A percentile compares a stretch with the other conserved stretches of the same genome.
Evolutionary conservation across 2,888 invertebrate genomes (phyloP).

Genomic region (Syrista parreyssii): DNA sequence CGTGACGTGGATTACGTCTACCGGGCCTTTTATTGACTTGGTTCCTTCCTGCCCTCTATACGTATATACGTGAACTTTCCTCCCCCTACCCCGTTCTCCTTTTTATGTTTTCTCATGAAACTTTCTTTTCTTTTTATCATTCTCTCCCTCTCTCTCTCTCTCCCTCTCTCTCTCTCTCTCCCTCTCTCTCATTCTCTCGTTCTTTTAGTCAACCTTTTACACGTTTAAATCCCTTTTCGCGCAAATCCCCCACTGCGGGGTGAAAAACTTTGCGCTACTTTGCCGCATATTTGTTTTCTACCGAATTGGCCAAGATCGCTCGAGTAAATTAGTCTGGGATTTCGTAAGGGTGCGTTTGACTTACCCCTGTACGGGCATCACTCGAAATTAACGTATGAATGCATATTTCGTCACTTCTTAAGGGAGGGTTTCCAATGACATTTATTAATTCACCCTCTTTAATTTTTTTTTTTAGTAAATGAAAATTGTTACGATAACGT

Average conservation of each 20-base stretch:
- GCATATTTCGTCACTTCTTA: background rate
- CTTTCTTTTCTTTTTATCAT: background rate
- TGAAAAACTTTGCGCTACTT: background rate
- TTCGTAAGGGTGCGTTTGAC: background rate
- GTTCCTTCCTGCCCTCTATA: slow-evolving; percentile 23
- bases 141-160: slow-evolving; percentile 7
- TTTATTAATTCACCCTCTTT: background rate
- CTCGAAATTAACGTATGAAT: background rate
- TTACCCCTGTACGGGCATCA: background rate
- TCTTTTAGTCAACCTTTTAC: background rate
- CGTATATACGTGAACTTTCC: background rate
- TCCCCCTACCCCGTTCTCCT: background rate
- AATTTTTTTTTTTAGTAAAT: background rate
- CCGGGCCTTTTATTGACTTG: slow-evolving; percentile 48
- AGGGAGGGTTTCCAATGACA: background rate
- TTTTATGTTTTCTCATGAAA: background rate
- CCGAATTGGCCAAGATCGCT: background rate
- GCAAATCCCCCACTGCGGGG: background rate
- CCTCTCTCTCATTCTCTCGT: background rate
- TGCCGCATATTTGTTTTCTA: background rate
- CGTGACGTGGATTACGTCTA: slow-evolving; percentile 55
- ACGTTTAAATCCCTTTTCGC: background rate
- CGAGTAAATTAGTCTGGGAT: background rate
- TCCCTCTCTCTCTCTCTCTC: slow-evolving; percentile 1
- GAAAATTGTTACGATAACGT: too few relatives aligned